Evolutionary conservation across 2,888 invertebrate species (phyloP), one percentile per base, ranked within the genome.

Genomic region (Pachymerium ferrugineum): DNA sequence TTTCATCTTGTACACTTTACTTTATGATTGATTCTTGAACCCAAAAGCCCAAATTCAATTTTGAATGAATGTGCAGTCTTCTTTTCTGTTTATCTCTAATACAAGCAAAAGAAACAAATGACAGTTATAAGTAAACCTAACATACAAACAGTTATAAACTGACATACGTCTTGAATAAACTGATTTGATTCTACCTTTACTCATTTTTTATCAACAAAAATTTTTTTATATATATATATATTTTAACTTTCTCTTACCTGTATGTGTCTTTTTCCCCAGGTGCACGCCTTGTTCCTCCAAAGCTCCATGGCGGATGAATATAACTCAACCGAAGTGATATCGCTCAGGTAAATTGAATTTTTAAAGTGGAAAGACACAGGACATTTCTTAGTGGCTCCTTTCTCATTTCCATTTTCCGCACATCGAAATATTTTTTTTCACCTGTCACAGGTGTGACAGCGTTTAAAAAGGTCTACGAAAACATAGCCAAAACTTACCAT

Each of bases 221-320:
- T 54, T 25, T 54, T 12, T 54, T 54, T 54, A 5, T 54, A 25
- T 54, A 22, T 19, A 6, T 47, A 25, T 54, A 25, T 22, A 28
- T n/a, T 69, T 19, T 29, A 31, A 33, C 5, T 69, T 69, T 33
- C 30, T 69, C 31, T 31, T 33, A 69, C 69, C 69, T 30, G 69
- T 69, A 16, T 69, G 16, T 69, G 29, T 69, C 30, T 69, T 31
- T 69, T n/a, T 71, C 33, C 33, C 33, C 33, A 71, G 71, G 38
- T 71, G 33, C 25, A 71, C 38, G 33, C 22, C 38, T 71, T 71
- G 22, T 71, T 71, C 25, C 33, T 28, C 28, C 71, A 16, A 35
- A 71, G 71, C 38, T 71, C 71, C 38, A 71, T 71, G 28, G 71
- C 71, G 35, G 71, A 71, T 28, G 71, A 71, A 71, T 71, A 71